Evolutionary conservation across 2,888 invertebrate species (phyloP).

Genomic region (Hirtodrosophila confusa): DNA sequence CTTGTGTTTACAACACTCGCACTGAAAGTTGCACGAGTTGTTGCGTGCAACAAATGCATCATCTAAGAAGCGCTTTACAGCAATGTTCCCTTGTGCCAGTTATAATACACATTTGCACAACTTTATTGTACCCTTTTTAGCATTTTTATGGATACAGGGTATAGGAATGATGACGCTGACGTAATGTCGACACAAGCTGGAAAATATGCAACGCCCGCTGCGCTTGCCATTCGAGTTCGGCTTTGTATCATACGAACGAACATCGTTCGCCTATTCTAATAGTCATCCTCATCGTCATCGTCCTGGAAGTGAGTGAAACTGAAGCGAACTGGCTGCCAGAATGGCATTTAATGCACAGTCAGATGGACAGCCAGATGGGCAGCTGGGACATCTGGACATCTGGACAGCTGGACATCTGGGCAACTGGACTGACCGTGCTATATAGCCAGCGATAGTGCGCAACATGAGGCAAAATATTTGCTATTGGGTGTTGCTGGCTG

Average conservation of each 20-base stretch:
- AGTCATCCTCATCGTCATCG: constrained; percentile 24
- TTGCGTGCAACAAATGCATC: no score
- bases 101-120: background rate
- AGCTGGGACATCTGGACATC: background rate
- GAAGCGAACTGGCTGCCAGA: constrained; percentile 57
- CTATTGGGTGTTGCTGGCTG: constrained; percentile 38
- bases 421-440: constrained; percentile 6
- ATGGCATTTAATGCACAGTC: constrained; percentile 72
- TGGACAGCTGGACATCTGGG: background rate
- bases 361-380: constrained; percentile 43
- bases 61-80: no score
- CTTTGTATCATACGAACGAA: constrained; percentile 7
- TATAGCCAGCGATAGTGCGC: constrained; percentile 40
- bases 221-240: constrained; percentile 23
- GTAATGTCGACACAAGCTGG: constrained; percentile 52
- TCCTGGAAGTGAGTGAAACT: constrained; percentile 63
- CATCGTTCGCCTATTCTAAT: constrained; percentile 18
- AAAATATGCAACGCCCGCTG: constrained; percentile 51
- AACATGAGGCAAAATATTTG: constrained; percentile 58
- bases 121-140: constrained; percentile 8
- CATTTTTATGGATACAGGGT: constrained; percentile 31
- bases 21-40: no score
- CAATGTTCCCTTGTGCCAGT: background rate
- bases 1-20: no score
- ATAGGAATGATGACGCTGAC: constrained; percentile 49